phyloP scores from a whole-genome alignment of 2,888 invertebrate species.

The Cylindroiulus punctatus region DNA sequence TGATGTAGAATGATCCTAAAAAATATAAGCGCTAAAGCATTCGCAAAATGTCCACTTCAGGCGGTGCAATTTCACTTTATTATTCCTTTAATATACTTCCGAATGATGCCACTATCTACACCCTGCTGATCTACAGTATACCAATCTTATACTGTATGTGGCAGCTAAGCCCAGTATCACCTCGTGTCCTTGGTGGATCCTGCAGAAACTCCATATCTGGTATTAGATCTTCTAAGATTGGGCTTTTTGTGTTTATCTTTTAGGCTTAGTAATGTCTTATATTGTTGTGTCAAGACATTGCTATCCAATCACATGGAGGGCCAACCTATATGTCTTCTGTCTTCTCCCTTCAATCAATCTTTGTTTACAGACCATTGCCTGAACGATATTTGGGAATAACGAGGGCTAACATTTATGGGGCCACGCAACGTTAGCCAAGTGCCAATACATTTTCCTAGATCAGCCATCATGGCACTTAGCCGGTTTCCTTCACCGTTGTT shows the following conservation, averaged over 20 bases:
- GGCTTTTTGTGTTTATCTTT: slow-evolving; percentile 30
- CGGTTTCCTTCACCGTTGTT: neutral
- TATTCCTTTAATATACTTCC: no score
- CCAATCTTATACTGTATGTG: neutral
- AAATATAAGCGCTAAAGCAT: neutral
- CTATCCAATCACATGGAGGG: slow-evolving; percentile 2
- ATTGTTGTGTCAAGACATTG: slow-evolving; percentile 39
- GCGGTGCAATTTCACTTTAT: no score
- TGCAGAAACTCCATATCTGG: neutral
- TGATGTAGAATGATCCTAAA: no score
- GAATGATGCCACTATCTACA: no score
- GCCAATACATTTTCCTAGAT: slow-evolving; percentile 35
- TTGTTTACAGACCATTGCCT: slow-evolving; percentile 38
- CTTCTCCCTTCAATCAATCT: slow-evolving; percentile 35
- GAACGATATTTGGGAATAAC: slow-evolving; percentile 39
- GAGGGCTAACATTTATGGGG: slow-evolving; percentile 37
- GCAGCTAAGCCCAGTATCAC: neutral
- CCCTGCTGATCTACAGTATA: no score
- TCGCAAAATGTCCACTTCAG: neutral
- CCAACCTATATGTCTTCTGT: slow-evolving; percentile 30
- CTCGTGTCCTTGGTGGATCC: neutral
- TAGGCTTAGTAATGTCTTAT: slow-evolving; percentile 39
- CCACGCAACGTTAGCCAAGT: slow-evolving; percentile 33
- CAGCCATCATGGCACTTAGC: slow-evolving; percentile 27
- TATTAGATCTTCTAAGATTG: slow-evolving; percentile 23